Base-by-base conservation (phyloP, 2,888 invertebrate species). In the Boloria euphrosyne region DNA sequence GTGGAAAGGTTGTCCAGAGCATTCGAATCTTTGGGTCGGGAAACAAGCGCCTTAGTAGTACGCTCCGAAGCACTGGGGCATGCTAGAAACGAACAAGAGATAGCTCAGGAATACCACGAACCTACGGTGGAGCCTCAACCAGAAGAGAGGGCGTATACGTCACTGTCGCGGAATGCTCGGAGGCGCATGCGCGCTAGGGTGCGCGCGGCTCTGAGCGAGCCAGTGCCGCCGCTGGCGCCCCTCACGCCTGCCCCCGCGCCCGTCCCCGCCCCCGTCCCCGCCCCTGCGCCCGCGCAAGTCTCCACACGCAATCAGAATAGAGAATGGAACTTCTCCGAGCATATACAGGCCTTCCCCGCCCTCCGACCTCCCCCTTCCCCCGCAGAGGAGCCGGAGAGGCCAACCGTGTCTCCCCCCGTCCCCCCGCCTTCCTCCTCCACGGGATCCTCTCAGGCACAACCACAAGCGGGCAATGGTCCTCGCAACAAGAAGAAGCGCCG, bases 401-500 rank as follows among this genome's bases (percentile, higher is more conserved):
- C 72, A 50, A 71, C 72, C 27, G 72, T 67, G 17, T 71, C 68
- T 6, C 69, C 66, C 22, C 68, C 74, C 71, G 63, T 74, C 17
- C 71, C 71, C 49, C 72, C 71, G 13, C 65, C 68, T 50, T 65
- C 61, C 54, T 59, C 67, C 51, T 65, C 58, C 7, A 22, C 63
- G 43, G 67, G 60, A 10, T 68, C 71, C 43, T 63, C 71, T 2
- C 68, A 53, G 47, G 31, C 53, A 51, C 70, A 14, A 7, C 68
- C 79, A n/a, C 65, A 55, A 47, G 73, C 77, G 54, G 78, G 72
- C 43, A 82, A 76, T 62, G 71, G 66, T 38, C 58, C 71, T 10
- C 87, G 87, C 68, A 87, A 82, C 73, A 90, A 84, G 77, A 90
- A 85, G 75, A 87, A 84, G 73, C 87, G 86, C 69, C 87, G 86